Conservation (phyloP, 2,113 vertebrate genomes). For the Epinephelus moara region DNA sequence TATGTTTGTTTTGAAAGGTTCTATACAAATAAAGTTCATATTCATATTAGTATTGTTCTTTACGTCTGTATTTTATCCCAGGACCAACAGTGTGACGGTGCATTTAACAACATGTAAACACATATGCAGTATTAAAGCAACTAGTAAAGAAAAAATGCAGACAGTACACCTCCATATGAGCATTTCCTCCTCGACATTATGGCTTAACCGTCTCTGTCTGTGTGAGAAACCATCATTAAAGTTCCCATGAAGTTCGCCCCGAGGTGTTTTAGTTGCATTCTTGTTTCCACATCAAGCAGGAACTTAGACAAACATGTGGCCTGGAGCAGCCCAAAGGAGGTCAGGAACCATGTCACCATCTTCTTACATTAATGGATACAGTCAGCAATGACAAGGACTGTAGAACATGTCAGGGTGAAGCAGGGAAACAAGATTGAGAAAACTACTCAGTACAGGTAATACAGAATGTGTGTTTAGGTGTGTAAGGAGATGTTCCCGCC, state of each 20-base stretch:
- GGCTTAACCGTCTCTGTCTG: not conserved
- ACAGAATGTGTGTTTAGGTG: not conserved
- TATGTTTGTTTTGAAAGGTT: not conserved
- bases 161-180: not conserved
- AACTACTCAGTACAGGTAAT: not conserved
- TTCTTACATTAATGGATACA: not conserved
- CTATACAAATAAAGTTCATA: not conserved
- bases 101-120: not conserved
- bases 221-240: slow-evolving; percentile 36
- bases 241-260: slow-evolving; percentile 4
- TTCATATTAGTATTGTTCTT: not conserved
- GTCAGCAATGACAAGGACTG: not conserved
- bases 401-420: not conserved
- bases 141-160: not conserved
- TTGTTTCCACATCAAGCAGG: slow-evolving; percentile 7
- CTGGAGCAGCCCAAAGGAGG: slow-evolving; percentile 5
- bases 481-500: not conserved
- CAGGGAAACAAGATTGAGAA: not conserved
- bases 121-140: not conserved
- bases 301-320: slow-evolving; percentile 18
- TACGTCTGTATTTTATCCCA: not conserved
- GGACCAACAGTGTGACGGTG: too few relatives aligned
- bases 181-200: not conserved
- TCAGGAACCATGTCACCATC: not conserved
- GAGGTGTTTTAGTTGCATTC: slow-evolving; percentile 44